phyloP scores from a whole-genome alignment of 2,113 vertebrate genomes.

The Cyprinus carpio region DNA sequence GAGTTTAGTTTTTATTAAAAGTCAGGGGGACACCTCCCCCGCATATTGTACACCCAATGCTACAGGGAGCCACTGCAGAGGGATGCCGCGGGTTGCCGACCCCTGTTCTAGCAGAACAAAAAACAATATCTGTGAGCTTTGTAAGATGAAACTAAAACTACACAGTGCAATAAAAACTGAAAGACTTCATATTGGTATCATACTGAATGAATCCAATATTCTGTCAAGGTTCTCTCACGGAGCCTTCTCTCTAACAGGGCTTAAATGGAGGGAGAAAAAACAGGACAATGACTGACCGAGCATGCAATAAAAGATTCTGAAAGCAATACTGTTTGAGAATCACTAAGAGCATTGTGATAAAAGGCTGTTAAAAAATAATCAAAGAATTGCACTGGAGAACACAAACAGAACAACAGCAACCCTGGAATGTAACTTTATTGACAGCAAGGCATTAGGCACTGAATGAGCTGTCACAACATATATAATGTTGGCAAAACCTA shows the following conservation, averaged over 20 bases:
- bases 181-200: slow-evolving; percentile 17
- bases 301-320: slow-evolving; percentile 32
- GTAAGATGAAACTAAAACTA: slow-evolving; percentile 16
- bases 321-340: slow-evolving; percentile 36
- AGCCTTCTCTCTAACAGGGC: not conserved
- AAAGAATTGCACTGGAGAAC: not conserved
- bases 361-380: slow-evolving; percentile 40
- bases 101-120: slow-evolving; percentile 13
- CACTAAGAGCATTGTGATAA: not conserved
- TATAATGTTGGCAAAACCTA: slow-evolving; percentile 9
- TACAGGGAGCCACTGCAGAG: too few relatives aligned
- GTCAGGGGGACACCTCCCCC: too few relatives aligned
- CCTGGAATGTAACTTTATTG: not conserved
- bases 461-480: slow-evolving; percentile 21
- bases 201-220: slow-evolving; percentile 35
- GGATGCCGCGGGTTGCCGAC: too few relatives aligned
- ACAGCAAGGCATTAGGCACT: not conserved
- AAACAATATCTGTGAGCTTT: slow-evolving; percentile 29
- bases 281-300: not conserved
- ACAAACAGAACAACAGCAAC: not conserved
- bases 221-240: slow-evolving; percentile 8
- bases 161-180: not conserved
- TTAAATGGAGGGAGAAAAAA: not conserved
- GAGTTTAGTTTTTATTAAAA: too few relatives aligned
- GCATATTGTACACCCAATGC: too few relatives aligned